These are phyloP conservation scores for Campylomormyrus numenius DNA, from an alignment of 2,113 vertebrate genomes.

Conservation along the genomic window DNA sequence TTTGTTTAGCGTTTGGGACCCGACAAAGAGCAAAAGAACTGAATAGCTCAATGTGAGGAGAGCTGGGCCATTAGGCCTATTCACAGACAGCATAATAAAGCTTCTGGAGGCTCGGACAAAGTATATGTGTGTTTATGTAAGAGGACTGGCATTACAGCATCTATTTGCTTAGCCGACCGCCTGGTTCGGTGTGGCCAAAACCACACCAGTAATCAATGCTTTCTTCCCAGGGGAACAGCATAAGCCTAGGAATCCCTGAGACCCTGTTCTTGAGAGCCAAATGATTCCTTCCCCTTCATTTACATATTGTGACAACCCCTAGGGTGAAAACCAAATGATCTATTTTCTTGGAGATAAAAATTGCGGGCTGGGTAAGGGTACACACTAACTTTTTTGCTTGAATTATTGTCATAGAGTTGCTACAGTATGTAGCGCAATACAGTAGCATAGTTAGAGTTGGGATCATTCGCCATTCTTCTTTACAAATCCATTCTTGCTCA, in stretches of 20 bases:
- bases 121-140: conserved; percentile 1
- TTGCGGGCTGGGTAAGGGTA: not conserved
- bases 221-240: not conserved
- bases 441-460: not conserved
- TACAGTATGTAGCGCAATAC: not conserved
- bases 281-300: not conserved
- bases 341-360: not conserved
- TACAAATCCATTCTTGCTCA: not conserved
- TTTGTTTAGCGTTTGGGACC: not conserved
- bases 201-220: not conserved
- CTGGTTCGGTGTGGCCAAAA: not conserved
- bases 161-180: not conserved
- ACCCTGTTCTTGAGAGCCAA: not conserved
- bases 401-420: not conserved
- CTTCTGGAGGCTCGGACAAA: not conserved
- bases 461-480: not conserved
- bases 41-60: not conserved
- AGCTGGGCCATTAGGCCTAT: not conserved
- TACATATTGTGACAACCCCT: not conserved
- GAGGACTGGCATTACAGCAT: not conserved
- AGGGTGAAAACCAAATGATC: not conserved
- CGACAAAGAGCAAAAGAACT: not conserved
- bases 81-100: not conserved
- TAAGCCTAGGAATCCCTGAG: not conserved
- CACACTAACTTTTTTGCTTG: not conserved